Evolutionary conservation across 1,140 invertebrate species (phyloP).

Genomic region (Nomia melanderi): DNA sequence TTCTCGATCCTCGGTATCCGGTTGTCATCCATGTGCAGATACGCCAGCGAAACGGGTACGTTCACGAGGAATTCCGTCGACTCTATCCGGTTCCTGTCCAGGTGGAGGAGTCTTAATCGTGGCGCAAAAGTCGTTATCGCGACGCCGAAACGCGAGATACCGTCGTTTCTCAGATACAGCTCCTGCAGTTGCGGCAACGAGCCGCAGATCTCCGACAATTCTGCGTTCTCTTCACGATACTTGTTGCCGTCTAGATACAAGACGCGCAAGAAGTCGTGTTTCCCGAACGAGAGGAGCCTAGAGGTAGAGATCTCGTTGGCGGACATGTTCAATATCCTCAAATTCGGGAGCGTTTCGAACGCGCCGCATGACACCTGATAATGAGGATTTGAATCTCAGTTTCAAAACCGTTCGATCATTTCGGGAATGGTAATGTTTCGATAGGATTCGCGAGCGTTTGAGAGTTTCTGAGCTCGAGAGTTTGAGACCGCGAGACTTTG

Average conservation of each 20-base stretch:
- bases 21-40: slow-evolving; percentile 71
- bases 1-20: slow-evolving; percentile 58
- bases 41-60: slow-evolving; percentile 62
- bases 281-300: slow-evolving; percentile 64
- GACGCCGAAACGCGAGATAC: slow-evolving; percentile 53
- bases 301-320: slow-evolving; percentile 67
- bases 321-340: slow-evolving; percentile 69
- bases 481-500: too few relatives aligned
- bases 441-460: too few relatives aligned
- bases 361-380: slow-evolving; percentile 59
- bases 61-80: slow-evolving; percentile 61
- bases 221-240: slow-evolving; percentile 17
- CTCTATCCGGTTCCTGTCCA: slow-evolving; percentile 70
- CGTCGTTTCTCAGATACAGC: slow-evolving; percentile 67
- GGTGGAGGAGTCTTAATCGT: slow-evolving; percentile 63
- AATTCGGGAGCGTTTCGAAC: slow-evolving; percentile 65
- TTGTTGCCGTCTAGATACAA: slow-evolving; percentile 72
- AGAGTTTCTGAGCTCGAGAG: too few relatives aligned
- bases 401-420: too few relatives aligned
- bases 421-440: too few relatives aligned
- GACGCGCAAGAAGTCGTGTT: slow-evolving; percentile 53
- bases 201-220: slow-evolving; percentile 23
- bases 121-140: slow-evolving; percentile 63
- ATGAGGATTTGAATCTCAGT: too few relatives aligned
- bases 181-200: slow-evolving; percentile 61